Percentiles rank a stretch among this genome's conserved stretches.
Conservation (phyloP, 2,113 vertebrate species). For the Sula dactylatra region DNA sequence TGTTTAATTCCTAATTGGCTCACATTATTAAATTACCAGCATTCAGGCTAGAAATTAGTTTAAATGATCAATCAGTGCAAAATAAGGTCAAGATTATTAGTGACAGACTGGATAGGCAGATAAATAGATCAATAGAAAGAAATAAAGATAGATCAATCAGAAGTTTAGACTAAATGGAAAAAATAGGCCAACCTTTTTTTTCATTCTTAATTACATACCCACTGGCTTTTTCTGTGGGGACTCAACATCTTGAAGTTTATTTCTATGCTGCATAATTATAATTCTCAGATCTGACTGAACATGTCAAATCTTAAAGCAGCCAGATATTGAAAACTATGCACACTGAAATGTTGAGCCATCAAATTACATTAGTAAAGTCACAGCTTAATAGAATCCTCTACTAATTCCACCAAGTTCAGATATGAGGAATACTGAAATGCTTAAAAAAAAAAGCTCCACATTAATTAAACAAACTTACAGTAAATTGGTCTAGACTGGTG, state of each 20-base stretch:
- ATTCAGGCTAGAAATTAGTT: background rate
- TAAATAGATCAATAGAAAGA: slow-evolving; percentile 50
- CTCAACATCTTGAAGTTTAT: background rate
- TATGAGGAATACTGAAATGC: background rate
- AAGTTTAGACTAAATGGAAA: background rate
- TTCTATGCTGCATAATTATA: slow-evolving; percentile 42
- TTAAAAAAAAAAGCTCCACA: background rate
- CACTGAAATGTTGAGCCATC: slow-evolving; percentile 20
- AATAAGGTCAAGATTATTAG: slow-evolving; percentile 50
- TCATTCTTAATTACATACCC: slow-evolving; percentile 28
- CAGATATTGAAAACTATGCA: slow-evolving; percentile 45
- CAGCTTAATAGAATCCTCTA: background rate
- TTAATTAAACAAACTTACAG: background rate
- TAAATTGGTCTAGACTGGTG: background rate
- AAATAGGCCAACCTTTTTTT: slow-evolving; percentile 33
- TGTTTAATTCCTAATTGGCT: slow-evolving; percentile 5
- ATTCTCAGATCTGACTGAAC: slow-evolving; percentile 33
- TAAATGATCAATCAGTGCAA: slow-evolving; percentile 41
- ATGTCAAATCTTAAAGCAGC: slow-evolving; percentile 38
- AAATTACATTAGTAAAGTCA: slow-evolving; percentile 29
- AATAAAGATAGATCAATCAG: slow-evolving; percentile 36
- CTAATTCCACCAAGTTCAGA: slow-evolving; percentile 2
- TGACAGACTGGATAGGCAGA: slow-evolving; percentile 22
- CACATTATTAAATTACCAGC: slow-evolving; percentile 37
- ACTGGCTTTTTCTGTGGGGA: slow-evolving; percentile 21